Percentiles rank a stretch among this genome's conserved stretches.
Conservation (phyloP, 2,113 vertebrate genomes). For the Cichladusa arquata region DNA sequence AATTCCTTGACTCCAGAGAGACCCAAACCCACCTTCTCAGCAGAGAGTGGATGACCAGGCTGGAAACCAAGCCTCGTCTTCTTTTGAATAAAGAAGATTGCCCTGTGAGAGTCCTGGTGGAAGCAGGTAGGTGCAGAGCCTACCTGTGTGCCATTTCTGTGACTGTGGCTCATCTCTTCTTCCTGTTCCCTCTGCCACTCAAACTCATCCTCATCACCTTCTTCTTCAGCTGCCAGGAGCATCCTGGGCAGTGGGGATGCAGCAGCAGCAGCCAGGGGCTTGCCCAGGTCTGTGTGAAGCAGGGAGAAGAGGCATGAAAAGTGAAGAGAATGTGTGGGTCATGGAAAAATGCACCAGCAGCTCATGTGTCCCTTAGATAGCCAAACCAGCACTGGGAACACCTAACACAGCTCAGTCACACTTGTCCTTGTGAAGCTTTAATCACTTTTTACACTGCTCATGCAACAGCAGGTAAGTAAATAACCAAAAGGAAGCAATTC, state of each 20-base stretch:
- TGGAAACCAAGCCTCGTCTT: neutral
- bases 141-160: accelerated
- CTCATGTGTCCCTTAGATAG: accelerated
- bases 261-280: neutral
- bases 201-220: neutral
- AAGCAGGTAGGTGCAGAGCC: neutral
- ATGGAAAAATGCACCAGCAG: neutral
- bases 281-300: neutral
- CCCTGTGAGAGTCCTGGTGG: neutral
- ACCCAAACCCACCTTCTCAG: neutral
- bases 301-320: neutral
- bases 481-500: neutral
- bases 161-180: neutral
- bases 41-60: neutral
- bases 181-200: neutral
- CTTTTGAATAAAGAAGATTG: neutral
- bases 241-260: neutral
- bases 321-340: neutral
- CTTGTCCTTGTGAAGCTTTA: neutral
- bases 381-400: neutral
- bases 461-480: neutral
- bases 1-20: neutral
- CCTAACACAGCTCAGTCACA: neutral
- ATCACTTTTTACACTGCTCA: neutral
- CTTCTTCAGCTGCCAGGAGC: neutral